Percentiles rank a stretch among this genome's conserved stretches.
phyloP scores from a whole-genome alignment of 2,797 vertebrate genomes.

The Dicrostonyx torquatus region DNA sequence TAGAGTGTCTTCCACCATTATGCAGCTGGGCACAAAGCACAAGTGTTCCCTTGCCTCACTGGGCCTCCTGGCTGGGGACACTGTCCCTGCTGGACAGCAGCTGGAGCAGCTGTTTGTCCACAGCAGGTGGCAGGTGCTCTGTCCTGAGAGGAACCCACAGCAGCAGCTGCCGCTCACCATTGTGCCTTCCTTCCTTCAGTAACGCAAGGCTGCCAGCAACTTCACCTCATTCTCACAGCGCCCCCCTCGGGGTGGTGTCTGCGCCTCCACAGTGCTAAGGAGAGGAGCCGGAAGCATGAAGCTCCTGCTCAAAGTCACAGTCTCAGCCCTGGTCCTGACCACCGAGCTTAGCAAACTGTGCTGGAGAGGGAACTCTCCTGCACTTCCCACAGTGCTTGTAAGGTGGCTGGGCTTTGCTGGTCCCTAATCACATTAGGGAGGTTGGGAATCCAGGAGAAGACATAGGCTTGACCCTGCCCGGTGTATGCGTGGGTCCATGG shows the following conservation, averaged over 20 bases:
- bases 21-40: too few relatives aligned
- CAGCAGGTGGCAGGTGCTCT: neutral
- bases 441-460: neutral
- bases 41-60: neutral
- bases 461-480: neutral
- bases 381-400: neutral
- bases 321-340: neutral
- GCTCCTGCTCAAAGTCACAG: neutral
- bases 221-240: neutral
- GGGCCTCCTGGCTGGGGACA: neutral
- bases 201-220: fast-evolving
- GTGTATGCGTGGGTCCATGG: too few relatives aligned
- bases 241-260: neutral
- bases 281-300: neutral
- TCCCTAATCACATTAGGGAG: neutral
- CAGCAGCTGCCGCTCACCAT: neutral
- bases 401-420: too few relatives aligned
- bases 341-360: neutral
- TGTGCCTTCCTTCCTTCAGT: fast-evolving
- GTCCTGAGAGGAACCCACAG: neutral
- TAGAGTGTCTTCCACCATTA: fast-evolving
- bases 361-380: neutral
- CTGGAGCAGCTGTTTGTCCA: neutral
- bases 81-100: neutral
- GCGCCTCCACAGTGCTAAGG: neutral